Percentiles rank a stretch among this genome's conserved stretches.
These are phyloP conservation scores for Heterohyrax brucei DNA, from an alignment of 2,797 vertebrate species.

Conservation along the genomic window DNA sequence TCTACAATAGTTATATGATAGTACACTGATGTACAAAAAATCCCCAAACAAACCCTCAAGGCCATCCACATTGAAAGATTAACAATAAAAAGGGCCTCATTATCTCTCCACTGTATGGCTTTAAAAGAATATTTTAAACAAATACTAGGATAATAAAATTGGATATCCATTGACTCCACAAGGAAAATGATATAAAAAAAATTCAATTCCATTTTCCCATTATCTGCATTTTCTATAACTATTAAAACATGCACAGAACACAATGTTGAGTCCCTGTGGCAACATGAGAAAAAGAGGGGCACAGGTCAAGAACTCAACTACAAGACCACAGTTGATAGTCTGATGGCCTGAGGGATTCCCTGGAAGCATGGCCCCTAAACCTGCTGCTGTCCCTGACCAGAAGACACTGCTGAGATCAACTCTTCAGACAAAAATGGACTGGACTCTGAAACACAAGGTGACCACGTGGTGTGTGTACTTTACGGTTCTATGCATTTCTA, in stretches of 20 bases:
- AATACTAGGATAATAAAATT: conserved; percentile 5
- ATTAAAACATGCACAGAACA: conserved; percentile 3
- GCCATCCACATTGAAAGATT: conserved; percentile 1
- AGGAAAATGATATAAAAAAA: conserved; percentile 22
- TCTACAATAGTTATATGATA: neutral
- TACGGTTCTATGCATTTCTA: too few species aligned
- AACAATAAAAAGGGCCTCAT: neutral
- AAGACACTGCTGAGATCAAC: too few species aligned
- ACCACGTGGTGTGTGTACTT: too few species aligned
- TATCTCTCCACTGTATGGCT: neutral
- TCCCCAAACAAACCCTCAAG: neutral
- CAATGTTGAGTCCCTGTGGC: too few species aligned
- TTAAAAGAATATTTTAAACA: conserved; percentile 36
- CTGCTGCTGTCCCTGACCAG: too few species aligned
- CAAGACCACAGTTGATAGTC: too few species aligned
- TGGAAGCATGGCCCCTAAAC: too few species aligned
- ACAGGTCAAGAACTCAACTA: too few species aligned
- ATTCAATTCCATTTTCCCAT: neutral
- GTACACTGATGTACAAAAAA: neutral
- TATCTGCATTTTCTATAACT: conserved; percentile 47
- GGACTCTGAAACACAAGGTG: too few species aligned
- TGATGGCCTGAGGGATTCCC: too few species aligned
- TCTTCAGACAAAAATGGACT: too few species aligned
- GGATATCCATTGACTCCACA: neutral
- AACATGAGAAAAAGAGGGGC: too few species aligned